Conservation (phyloP, 2,113 vertebrate genomes). For the Passer montanus region DNA sequence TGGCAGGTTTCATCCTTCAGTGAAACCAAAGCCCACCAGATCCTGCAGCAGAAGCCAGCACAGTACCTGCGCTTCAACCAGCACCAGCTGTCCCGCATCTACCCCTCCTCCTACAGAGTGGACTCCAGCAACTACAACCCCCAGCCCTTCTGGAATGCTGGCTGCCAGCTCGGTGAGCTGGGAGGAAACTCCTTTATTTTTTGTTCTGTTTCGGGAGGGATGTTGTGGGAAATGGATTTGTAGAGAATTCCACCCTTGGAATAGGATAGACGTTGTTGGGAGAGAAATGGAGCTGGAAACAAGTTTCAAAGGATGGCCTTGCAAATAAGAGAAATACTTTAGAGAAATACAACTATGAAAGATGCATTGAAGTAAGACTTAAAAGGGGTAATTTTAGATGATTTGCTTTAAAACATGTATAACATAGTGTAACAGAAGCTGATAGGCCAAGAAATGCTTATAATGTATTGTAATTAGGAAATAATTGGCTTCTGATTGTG, state of each 20-base stretch:
- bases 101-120: slow-evolving; percentile 93
- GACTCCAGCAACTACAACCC: slow-evolving; percentile 99
- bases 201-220: not conserved
- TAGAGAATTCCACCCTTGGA: not conserved
- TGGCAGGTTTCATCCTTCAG: slow-evolving; percentile 98
- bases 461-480: not conserved
- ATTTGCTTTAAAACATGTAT: not conserved
- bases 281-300: not conserved
- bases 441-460: not conserved
- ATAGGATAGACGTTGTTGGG: not conserved
- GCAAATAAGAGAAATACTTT: not conserved
- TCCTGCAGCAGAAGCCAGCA: slow-evolving; percentile 89
- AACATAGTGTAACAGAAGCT: not conserved
- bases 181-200: not conserved
- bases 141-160: slow-evolving; percentile 96
- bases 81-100: slow-evolving; percentile 91
- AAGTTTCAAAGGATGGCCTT: not conserved
- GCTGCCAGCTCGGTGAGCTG: slow-evolving; percentile 91
- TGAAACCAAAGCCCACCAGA: slow-evolving; percentile 93
- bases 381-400: not conserved
- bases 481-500: not conserved
- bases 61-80: slow-evolving; percentile 93
- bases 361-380: not conserved
- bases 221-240: not conserved
- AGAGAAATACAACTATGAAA: not conserved